These are phyloP conservation scores for Lepidocolaptes lacrymiger DNA, from an alignment of 2,797 vertebrate genomes.

Conservation along the genomic window DNA sequence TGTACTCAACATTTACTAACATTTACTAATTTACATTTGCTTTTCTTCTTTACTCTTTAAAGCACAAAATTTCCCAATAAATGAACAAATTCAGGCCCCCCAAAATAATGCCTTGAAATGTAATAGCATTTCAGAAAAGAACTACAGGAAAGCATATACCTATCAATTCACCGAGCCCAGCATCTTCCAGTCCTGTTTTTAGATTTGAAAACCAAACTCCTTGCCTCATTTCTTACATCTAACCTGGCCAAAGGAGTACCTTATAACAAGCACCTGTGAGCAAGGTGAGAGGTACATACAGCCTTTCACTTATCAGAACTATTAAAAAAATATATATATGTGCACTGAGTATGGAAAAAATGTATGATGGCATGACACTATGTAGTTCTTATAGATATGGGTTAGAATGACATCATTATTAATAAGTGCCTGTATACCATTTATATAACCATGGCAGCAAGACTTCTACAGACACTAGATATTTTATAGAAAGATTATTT, in stretches of 20 bases:
- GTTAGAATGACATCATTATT: not conserved
- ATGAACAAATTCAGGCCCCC: not conserved
- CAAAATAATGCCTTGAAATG: not conserved
- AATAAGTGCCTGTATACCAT: not conserved
- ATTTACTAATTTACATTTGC: too few relatives aligned
- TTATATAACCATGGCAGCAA: not conserved
- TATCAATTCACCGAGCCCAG: not conserved
- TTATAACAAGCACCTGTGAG: not conserved
- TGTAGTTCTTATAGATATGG: not conserved
- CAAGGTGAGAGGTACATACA: not conserved
- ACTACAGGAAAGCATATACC: not conserved
- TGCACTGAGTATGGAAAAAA: not conserved
- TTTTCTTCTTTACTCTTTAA: not conserved
- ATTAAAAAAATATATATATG: not conserved
- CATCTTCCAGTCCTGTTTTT: not conserved
- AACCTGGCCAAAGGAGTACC: not conserved
- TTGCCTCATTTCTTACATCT: not conserved
- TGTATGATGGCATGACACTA: not conserved
- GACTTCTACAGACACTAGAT: not conserved
- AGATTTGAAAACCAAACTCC: not conserved
- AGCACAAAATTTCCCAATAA: not conserved
- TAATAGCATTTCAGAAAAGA: not conserved
- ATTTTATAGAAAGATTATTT: not conserved
- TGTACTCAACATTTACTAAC: not conserved
- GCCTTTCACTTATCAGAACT: not conserved